Conservation (phyloP, 2,888 invertebrate species). For the Chironomus tentans region DNA sequence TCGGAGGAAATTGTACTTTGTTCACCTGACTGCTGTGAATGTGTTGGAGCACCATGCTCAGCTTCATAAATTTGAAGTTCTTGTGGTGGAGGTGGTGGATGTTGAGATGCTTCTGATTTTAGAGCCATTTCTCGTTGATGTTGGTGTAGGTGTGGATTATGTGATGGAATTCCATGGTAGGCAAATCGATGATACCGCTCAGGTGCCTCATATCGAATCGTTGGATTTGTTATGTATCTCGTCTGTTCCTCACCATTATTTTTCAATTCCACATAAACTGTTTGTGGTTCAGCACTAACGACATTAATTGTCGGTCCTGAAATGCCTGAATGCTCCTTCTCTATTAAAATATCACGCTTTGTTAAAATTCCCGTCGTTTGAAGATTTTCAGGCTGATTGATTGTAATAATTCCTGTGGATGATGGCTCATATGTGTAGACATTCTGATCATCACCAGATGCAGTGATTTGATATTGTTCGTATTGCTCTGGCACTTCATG, state of each 20-base stretch:
- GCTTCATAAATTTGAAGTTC: conserved; percentile 28
- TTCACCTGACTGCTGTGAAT: conserved; percentile 8
- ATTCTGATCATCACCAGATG: conserved; percentile 26
- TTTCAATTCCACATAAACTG: conserved; percentile 27
- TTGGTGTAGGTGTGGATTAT: background rate
- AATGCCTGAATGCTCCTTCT: conserved; percentile 11
- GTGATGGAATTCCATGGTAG: conserved; percentile 18
- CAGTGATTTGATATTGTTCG: conserved; percentile 26
- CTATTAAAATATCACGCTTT: conserved; percentile 23
- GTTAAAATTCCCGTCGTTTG: background rate
- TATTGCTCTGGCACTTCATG: conserved; percentile 24
- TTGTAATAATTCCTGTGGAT: conserved; percentile 3
- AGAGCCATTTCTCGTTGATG: conserved; percentile 21
- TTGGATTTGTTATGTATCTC: conserved; percentile 5
- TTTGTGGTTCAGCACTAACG: conserved; percentile 17
- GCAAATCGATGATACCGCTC: conserved; percentile 18
- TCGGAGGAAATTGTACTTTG: conserved; percentile 4
- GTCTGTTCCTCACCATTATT: conserved; percentile 7
- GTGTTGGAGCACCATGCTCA: background rate
- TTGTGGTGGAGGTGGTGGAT: conserved; percentile 19
- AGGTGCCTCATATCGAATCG: conserved; percentile 21
- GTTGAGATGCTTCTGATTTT: conserved; percentile 7
- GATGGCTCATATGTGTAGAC: conserved; percentile 27
- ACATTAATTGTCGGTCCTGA: conserved; percentile 1
- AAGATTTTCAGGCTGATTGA: conserved; percentile 11